Percentiles rank a stretch among this genome's conserved stretches.
Evolutionary conservation across 2,797 vertebrate genomes (phyloP).

Genomic region (Borostomias antarcticus): DNA sequence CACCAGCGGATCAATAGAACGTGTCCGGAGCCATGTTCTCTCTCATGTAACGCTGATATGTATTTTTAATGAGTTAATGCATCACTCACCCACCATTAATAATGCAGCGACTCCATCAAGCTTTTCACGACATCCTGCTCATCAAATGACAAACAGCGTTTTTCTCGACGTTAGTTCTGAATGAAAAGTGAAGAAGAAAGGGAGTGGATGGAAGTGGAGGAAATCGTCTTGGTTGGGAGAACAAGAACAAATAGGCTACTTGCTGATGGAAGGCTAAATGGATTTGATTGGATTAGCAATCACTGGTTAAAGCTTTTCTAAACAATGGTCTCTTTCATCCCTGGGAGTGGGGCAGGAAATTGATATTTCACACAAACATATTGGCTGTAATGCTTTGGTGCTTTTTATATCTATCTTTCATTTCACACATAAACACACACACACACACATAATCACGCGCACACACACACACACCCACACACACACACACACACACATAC

Average conservation of each 20-base stretch:
- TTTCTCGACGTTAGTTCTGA: slow-evolving; percentile 47
- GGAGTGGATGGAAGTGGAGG: slow-evolving; percentile 6
- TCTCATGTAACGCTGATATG: slow-evolving; percentile 73
- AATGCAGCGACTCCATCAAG: slow-evolving; percentile 71
- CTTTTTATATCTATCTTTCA: slow-evolving; percentile 53
- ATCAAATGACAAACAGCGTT: slow-evolving; percentile 75
- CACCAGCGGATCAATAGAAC: slow-evolving; percentile 73
- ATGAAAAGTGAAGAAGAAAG: slow-evolving; percentile 55
- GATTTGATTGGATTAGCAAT: slow-evolving; percentile 62
- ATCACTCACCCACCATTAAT: slow-evolving; percentile 69
- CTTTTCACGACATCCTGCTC: slow-evolving; percentile 69
- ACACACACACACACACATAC: slow-evolving; percentile 15
- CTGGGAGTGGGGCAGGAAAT: slow-evolving; percentile 50
- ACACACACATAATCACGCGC: background rate
- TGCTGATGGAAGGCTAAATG: slow-evolving; percentile 62
- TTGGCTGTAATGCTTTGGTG: slow-evolving; percentile 37
- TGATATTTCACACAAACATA: slow-evolving; percentile 53
- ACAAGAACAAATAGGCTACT: slow-evolving; percentile 57
- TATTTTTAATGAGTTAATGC: slow-evolving; percentile 77
- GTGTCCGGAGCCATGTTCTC: slow-evolving; percentile 69
- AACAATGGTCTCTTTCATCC: slow-evolving; percentile 57
- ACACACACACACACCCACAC: slow-evolving; percentile 19
- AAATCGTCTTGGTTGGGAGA: slow-evolving; percentile 60
- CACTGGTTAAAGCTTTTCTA: slow-evolving; percentile 51
- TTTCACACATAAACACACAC: slow-evolving; percentile 28